Evolutionary conservation across 64 coral and sea anemone species (phyloP), one percentile per base, ranked within the genome.

Genomic region (Catalaphyllia jardinei): DNA sequence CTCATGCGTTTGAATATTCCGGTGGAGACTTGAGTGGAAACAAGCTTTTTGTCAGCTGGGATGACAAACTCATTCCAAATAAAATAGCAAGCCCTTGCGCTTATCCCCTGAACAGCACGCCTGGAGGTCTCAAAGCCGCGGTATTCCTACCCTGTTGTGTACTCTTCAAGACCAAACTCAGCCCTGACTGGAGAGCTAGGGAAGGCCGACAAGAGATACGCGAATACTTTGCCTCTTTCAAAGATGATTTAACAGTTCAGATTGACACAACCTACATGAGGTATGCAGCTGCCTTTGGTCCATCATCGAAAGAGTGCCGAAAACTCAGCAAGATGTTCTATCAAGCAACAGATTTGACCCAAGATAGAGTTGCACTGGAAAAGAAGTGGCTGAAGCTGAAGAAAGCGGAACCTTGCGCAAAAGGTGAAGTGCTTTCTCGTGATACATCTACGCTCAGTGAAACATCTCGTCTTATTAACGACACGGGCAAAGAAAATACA

Each of bases 41-140:
- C 71, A 91, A 97, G 49, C 91, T 97, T 67, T 88, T 97, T 46
- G 95, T 97, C 31, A 88, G 55, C 17, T 97, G 95, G 95, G 95
- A 97, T 55, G 9, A 28, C 39, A 60, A 71, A 18, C 95, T 96
- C 13, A 78, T 93, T 61, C 95, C 95, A 29, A 74, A 25, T 12
- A 65, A 25, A 60, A 82, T 13, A 16, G 15, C 4, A 13, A 57
- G 10, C 54, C 54, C 54, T 8, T 57, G 54, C 2, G 54, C 7
- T 57, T 57, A 57, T 57, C 10, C 54, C 8, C 11, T 8, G 11
- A 57, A 54, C 8, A 13, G 13, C 8, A 54, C 52, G 52, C 8
- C 52, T 54, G 52, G 52, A 54, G 13, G 8, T 54, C 52, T 8
- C 52, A 54, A 54, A 54, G 52, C 52, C 33, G 52, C 52, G 8